Conservation (phyloP, 1,140 invertebrate genomes). For the Dendrolimus punctatus region DNA sequence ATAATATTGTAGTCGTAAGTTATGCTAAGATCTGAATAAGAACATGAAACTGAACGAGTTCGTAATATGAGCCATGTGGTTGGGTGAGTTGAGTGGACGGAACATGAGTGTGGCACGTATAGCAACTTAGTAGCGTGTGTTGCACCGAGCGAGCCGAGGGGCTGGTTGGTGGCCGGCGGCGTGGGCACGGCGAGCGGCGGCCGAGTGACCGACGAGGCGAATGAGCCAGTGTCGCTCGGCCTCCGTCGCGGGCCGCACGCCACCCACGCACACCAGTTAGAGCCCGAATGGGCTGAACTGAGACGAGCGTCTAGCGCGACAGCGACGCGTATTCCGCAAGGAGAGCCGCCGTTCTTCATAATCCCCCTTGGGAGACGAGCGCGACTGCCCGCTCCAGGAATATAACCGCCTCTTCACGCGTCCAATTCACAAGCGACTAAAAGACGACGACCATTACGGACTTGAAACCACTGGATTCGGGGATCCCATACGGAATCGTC, state of each 20-base stretch:
- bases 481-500: no score
- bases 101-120: background rate
- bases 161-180: background rate
- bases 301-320: slow-evolving; percentile 3
- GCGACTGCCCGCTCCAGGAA: slow-evolving; percentile 3
- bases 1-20: no score
- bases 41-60: no score
- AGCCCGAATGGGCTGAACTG: background rate
- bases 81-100: background rate
- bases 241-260: slow-evolving; percentile 1
- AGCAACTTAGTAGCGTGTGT: no score
- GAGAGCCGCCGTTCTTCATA: slow-evolving; percentile 17
- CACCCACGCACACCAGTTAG: background rate
- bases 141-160: no score
- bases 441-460: no score
- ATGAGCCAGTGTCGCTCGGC: slow-evolving; percentile 1
- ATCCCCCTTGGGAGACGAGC: slow-evolving; percentile 32
- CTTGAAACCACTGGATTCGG: no score
- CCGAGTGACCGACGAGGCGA: no score
- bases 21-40: no score
- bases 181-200: slow-evolving; percentile 1
- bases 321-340: slow-evolving; percentile 5
- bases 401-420: no score
- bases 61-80: no score
- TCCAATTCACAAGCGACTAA: no score